Percentiles rank a stretch among this genome's conserved stretches.
phyloP scores from a whole-genome alignment of 2,797 vertebrate genomes.

The Falco rusticolus region DNA sequence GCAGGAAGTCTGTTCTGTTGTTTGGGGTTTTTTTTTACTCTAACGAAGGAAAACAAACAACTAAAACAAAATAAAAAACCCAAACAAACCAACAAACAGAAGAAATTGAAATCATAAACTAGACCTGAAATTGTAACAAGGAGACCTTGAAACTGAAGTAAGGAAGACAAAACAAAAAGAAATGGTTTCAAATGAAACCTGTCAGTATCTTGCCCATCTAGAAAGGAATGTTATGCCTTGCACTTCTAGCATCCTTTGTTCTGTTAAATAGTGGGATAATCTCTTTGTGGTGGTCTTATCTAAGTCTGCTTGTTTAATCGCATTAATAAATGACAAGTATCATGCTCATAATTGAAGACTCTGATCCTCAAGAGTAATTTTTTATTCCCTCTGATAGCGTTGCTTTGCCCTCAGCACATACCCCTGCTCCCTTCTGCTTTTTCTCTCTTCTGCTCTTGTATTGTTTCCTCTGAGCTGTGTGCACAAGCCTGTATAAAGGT shows the following conservation, averaged over 20 bases:
- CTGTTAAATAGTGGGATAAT: conserved; percentile 21
- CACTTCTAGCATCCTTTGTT: conserved; percentile 31
- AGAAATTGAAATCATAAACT: neutral
- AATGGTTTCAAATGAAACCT: neutral
- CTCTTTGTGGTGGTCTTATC: neutral
- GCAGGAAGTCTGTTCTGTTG: neutral
- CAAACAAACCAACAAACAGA: neutral
- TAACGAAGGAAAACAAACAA: neutral
- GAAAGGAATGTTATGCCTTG: conserved; percentile 2
- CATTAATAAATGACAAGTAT: conserved; percentile 37
- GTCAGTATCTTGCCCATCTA: neutral
- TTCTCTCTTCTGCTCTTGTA: neutral
- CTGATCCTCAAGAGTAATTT: conserved; percentile 37
- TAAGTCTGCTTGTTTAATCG: conserved; percentile 42
- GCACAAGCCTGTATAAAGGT: neutral
- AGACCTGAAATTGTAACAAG: neutral
- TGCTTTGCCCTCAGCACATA: neutral
- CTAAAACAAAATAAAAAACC: neutral
- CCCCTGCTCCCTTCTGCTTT: neutral
- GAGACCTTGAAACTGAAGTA: conserved; percentile 1
- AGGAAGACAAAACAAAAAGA: neutral
- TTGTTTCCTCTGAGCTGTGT: neutral
- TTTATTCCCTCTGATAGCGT: conserved; percentile 19
- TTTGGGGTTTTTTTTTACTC: neutral
- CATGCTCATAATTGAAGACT: conserved; percentile 28